These are phyloP conservation scores for Casuarius casuarius DNA, from an alignment of 2,113 vertebrate species.

Conservation along the genomic window DNA sequence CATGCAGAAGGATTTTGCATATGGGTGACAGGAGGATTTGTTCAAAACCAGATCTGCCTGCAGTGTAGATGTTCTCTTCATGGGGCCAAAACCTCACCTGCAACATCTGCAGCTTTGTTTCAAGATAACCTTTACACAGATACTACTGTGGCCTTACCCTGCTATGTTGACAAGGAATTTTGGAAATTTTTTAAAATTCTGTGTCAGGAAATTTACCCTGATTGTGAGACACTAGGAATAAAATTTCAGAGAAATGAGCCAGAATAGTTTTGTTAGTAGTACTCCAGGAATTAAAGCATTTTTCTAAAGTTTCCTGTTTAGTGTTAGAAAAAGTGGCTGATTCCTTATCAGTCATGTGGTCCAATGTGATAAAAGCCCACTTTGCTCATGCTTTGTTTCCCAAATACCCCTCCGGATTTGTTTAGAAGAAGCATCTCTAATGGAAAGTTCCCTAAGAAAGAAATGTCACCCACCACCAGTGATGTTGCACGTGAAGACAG, in stretches of 20 bases:
- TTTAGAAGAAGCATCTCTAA: slow-evolving; percentile 36
- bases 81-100: not conserved
- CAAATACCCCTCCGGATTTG: not conserved
- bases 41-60: not conserved
- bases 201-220: not conserved
- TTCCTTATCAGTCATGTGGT: slow-evolving; percentile 6
- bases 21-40: fast-evolving
- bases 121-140: not conserved
- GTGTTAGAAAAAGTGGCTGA: not conserved
- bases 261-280: not conserved
- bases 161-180: not conserved
- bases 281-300: not conserved
- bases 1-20: not conserved
- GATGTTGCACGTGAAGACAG: slow-evolving; percentile 29
- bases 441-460: slow-evolving; percentile 55
- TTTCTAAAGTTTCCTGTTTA: not conserved
- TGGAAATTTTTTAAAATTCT: not conserved
- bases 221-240: not conserved
- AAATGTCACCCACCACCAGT: slow-evolving; percentile 14
- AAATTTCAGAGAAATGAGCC: not conserved
- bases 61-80: fast-evolving
- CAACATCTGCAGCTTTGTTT: not conserved
- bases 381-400: slow-evolving; percentile 22
- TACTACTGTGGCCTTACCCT: not conserved
- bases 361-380: slow-evolving; percentile 27